These are phyloP conservation scores for Caenorhabditis japonica DNA, from an alignment of 2,888 invertebrate species.

Conservation along the genomic window DNA sequence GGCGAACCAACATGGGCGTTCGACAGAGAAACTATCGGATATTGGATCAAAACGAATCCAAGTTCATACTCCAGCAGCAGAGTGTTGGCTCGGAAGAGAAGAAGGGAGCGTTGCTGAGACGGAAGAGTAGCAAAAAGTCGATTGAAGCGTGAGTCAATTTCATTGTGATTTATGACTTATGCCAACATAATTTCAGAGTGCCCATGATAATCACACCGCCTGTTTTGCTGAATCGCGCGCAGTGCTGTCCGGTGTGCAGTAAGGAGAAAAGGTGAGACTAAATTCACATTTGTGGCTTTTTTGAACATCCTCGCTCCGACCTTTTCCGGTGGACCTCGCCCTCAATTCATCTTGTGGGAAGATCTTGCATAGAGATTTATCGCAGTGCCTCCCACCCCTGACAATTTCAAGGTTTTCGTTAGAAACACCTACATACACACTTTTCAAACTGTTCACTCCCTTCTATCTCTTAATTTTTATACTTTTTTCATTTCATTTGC, in stretches of 20 bases:
- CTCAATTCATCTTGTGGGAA: constrained; percentile 34
- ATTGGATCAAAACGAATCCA: constrained; percentile 50
- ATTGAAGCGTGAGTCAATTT: constrained; percentile 32
- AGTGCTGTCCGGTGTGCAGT: constrained; percentile 56
- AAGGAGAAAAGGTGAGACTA: constrained; percentile 42
- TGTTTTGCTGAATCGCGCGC: constrained; percentile 53
- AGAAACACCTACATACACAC: constrained; percentile 22
- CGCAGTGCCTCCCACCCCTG: constrained; percentile 38
- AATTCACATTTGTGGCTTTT: constrained; percentile 6
- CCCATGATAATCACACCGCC: constrained; percentile 64
- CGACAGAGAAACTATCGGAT: constrained; percentile 52
- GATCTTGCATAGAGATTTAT: constrained; percentile 28
- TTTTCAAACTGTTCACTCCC: too few relatives aligned
- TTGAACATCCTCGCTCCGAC: constrained; percentile 10
- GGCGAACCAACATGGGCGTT: constrained; percentile 41
- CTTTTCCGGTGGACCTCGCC: too few relatives aligned
- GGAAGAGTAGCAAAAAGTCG: constrained; percentile 46
- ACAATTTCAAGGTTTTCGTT: constrained; percentile 33
- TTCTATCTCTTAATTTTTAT: too few relatives aligned
- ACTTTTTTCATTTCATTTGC: too few relatives aligned
- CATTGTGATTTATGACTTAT: neutral
- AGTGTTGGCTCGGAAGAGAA: constrained; percentile 33
- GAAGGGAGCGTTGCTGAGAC: constrained; percentile 33
- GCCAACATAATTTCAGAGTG: constrained; percentile 18
- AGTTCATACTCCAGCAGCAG: constrained; percentile 48